Percentiles rank a stretch among this genome's conserved stretches.
These are phyloP conservation scores for Plumapathes pennacea DNA, from an alignment of 92 coral and sea anemone species.

Conservation along the genomic window DNA sequence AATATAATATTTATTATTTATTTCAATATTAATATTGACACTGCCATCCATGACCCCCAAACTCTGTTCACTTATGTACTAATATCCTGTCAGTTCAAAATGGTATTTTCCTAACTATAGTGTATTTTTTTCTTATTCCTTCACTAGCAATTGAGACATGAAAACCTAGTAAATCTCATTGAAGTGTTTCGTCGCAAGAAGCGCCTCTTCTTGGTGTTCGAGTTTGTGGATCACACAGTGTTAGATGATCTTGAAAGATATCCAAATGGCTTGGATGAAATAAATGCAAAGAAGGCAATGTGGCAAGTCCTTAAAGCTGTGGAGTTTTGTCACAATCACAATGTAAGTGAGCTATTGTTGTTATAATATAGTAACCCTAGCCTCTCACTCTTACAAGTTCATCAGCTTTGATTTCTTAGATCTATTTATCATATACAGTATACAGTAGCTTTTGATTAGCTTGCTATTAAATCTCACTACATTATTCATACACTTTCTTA, in stretches of 20 bases:
- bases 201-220: conserved; percentile 95
- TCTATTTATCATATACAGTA: no score
- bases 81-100: no score
- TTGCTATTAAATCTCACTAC: no score
- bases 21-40: no score
- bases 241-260: conserved; percentile 95
- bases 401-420: no score
- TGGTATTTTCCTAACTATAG: no score
- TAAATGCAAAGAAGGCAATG: conserved; percentile 76
- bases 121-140: neutral
- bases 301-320: conserved; percentile 97
- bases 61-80: no score
- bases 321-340: conserved; percentile 92
- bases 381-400: no score
- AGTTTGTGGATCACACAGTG: conserved; percentile 98
- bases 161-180: conserved; percentile 89
- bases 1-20: no score
- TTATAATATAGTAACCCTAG: neutral
- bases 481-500: no score
- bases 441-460: no score
- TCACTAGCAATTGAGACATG: conserved; percentile 93
- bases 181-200: conserved; percentile 96
- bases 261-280: conserved; percentile 94
- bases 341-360: conserved; percentile 78
- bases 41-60: no score